phyloP scores from a whole-genome alignment of 2,113 vertebrate species.

The Corvus moneduloides region DNA sequence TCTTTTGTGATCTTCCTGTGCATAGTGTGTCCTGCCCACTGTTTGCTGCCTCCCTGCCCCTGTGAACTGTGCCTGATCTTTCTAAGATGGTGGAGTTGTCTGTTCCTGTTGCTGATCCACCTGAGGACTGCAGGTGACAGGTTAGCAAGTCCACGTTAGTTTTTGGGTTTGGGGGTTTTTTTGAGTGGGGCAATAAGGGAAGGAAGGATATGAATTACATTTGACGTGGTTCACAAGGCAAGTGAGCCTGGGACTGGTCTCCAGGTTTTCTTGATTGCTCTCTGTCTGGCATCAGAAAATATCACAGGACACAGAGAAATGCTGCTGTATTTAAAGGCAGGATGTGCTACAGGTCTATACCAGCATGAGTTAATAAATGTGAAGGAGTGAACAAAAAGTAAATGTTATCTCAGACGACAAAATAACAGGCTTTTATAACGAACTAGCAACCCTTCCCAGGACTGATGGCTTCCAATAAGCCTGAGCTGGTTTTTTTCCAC shows the following conservation, averaged over 20 bases:
- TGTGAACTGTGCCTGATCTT: accelerated
- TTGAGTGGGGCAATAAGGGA: not conserved
- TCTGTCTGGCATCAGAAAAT: not conserved
- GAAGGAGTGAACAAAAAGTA: constrained; percentile 9
- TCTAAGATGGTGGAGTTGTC: not conserved
- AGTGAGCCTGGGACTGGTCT: not conserved
- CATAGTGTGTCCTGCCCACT: not conserved
- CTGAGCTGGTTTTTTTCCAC: not conserved
- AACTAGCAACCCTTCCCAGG: not conserved
- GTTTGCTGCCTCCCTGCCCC: not conserved
- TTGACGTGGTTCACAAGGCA: not conserved
- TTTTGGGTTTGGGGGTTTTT: not conserved
- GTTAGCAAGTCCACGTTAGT: not conserved
- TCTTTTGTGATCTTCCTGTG: not conserved
- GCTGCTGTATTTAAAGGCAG: not conserved
- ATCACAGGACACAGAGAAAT: not conserved
- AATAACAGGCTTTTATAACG: constrained; percentile 28
- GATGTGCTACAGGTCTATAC: not conserved
- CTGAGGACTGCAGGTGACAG: not conserved
- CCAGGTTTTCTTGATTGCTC: not conserved
- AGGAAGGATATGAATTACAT: not conserved
- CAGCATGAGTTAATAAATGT: constrained; percentile 17
- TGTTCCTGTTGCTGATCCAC: not conserved
- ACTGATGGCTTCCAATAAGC: not conserved
- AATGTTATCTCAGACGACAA: not conserved